phyloP scores from a whole-genome alignment of 37 sponge, comb jelly and placozoan genomes.

The Chondrosia reniformis region DNA sequence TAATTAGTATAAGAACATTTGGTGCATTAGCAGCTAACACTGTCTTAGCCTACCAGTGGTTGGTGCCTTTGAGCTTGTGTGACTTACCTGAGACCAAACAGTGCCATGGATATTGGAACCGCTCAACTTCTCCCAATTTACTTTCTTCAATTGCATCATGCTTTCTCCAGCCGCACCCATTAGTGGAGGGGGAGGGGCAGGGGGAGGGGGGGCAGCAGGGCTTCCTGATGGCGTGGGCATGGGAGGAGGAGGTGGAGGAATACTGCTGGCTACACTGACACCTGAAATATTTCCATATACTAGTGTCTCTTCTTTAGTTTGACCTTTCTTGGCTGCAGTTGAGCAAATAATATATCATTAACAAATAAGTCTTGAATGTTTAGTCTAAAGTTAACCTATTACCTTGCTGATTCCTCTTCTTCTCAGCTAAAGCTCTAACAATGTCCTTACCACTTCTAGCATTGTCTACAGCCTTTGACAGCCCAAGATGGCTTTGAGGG shows the following conservation, averaged over 20 bases:
- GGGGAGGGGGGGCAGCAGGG: slow-evolving; percentile 43
- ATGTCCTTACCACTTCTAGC: slow-evolving; percentile 17
- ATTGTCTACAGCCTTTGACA: not conserved
- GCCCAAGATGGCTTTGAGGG: too few species aligned
- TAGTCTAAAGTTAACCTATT: not conserved
- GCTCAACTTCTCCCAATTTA: slow-evolving; percentile 44
- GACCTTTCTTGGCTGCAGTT: too few species aligned
- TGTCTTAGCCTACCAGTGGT: not conserved
- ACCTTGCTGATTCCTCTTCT: slow-evolving; percentile 7
- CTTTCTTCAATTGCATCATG: slow-evolving; percentile 7
- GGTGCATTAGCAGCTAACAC: not conserved
- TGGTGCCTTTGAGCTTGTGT: not conserved
- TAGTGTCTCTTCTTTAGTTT: not conserved
- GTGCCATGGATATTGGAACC: slow-evolving; percentile 22
- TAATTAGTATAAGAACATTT: slow-evolving; percentile 8
- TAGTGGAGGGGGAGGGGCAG: slow-evolving; percentile 60
- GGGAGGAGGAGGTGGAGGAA: slow-evolving; percentile 51
- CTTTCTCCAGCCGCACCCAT: not conserved
- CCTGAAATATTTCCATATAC: slow-evolving; percentile 10
- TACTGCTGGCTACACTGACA: slow-evolving; percentile 30
- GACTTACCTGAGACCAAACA: slow-evolving; percentile 27
- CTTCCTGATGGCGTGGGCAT: slow-evolving; percentile 25
- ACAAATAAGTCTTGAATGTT: not conserved
- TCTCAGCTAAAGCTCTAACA: not conserved
- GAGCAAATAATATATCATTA: too few species aligned